phyloP scores from a whole-genome alignment of 2,113 vertebrate species.

The Aspiorhynchus laticeps region DNA sequence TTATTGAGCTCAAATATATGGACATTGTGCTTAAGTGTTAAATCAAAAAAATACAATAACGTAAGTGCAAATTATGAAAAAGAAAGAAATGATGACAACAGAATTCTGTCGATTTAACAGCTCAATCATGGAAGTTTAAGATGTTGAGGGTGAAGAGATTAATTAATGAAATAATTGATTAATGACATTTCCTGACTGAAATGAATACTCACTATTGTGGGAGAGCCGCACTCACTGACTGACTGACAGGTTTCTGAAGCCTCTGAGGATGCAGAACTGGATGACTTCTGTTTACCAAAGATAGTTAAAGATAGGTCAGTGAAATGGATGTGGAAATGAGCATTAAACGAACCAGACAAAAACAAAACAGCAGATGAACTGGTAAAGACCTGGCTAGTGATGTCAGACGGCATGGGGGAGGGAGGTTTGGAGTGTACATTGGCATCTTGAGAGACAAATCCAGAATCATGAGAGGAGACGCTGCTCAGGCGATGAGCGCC shows the following conservation, averaged over 20 bases:
- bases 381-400: constrained; percentile 90
- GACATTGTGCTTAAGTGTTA: background rate
- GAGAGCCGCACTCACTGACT: constrained; percentile 97
- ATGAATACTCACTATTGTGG: constrained; percentile 89
- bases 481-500: constrained; percentile 92
- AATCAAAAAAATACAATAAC: background rate
- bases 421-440: constrained; percentile 93
- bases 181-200: background rate
- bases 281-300: constrained; percentile 86
- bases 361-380: constrained; percentile 15
- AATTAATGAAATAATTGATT: background rate
- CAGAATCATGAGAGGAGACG: constrained; percentile 97
- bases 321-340: constrained; percentile 10
- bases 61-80: background rate
- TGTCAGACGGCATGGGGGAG: constrained; percentile 96
- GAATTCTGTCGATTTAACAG: background rate
- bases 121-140: background rate
- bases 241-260: constrained; percentile 98
- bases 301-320: constrained; percentile 27
- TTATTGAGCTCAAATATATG: background rate
- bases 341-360: background rate
- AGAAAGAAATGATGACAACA: background rate
- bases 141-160: background rate
- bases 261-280: constrained; percentile 96
- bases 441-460: constrained; percentile 95